Percentiles rank a stretch among this genome's conserved stretches.
Conservation (phyloP, 2,113 vertebrate genomes). For the Eolophus roseicapilla region DNA sequence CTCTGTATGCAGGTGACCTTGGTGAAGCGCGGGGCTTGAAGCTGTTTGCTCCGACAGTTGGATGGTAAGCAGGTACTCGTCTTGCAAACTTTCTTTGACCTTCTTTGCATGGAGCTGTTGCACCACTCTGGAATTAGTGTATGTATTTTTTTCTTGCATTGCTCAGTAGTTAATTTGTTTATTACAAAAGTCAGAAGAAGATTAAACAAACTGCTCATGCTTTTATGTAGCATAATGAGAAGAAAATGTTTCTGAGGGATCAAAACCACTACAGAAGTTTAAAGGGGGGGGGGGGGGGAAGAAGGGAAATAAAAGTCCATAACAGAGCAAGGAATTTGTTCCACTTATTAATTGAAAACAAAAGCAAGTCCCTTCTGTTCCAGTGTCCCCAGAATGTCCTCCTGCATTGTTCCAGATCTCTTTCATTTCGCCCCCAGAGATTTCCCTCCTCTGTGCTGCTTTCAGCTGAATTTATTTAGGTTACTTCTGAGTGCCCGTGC, state of each 20-base stretch:
- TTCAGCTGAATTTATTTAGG: background rate
- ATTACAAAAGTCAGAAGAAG: conserved; percentile 66
- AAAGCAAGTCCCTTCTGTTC: conserved; percentile 10
- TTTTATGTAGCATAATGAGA: conserved; percentile 72
- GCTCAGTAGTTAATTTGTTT: conserved; percentile 66
- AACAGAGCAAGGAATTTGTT: conserved; percentile 58
- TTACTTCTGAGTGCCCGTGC: background rate
- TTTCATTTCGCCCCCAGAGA: background rate
- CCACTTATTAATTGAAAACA: conserved; percentile 62
- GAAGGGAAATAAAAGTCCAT: background rate
- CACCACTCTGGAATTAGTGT: background rate
- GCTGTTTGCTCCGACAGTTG: background rate
- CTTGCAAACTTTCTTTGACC: conserved; percentile 45
- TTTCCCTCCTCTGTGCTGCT: background rate
- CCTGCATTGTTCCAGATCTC: conserved; percentile 16
- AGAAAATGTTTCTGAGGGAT: conserved; percentile 68
- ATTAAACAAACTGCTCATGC: conserved; percentile 72
- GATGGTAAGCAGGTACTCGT: background rate
- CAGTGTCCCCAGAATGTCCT: conserved; percentile 40
- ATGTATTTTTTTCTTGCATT: background rate
- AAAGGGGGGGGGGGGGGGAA: background rate
- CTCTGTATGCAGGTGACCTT: fast-evolving
- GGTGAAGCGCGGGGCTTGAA: fast-evolving
- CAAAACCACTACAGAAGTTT: conserved; percentile 58
- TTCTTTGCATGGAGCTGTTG: conserved; percentile 4